Conservation (phyloP, 2,113 vertebrate genomes). For the Callaeas wilsoni region DNA sequence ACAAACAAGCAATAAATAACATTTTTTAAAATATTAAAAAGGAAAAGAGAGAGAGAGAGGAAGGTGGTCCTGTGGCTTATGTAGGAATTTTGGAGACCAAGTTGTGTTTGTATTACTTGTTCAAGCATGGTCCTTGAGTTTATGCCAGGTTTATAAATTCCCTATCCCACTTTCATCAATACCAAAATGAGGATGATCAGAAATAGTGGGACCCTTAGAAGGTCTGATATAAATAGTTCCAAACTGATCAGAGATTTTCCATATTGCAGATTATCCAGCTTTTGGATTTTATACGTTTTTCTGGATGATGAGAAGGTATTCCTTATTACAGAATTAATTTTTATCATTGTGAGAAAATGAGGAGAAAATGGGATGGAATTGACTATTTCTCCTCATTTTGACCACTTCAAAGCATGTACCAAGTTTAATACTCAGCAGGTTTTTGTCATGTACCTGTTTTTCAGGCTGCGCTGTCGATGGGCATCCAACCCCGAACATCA, state of each 20-base stretch:
- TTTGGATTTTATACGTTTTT: not conserved
- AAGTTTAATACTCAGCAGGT: not conserved
- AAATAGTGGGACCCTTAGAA: not conserved
- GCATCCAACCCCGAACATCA: constrained; percentile 72
- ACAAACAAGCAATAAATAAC: not conserved
- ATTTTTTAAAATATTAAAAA: not conserved
- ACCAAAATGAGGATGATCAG: not conserved
- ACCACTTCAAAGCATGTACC: not conserved
- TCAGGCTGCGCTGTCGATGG: constrained; percentile 77
- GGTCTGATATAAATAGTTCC: not conserved
- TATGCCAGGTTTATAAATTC: not conserved
- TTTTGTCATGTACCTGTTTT: not conserved
- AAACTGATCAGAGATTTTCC: not conserved
- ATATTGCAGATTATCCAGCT: not conserved
- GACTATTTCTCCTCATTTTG: not conserved
- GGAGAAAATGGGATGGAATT: not conserved
- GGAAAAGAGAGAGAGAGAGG: not conserved
- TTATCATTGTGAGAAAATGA: not conserved
- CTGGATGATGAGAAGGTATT: not conserved
- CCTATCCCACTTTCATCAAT: not conserved
- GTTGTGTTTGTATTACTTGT: not conserved
- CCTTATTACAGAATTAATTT: not conserved
- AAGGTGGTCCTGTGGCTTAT: not conserved
- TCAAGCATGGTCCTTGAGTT: not conserved
- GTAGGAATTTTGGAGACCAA: not conserved